These are phyloP conservation scores for Epsilonema sp. DNA, from an alignment of 2,888 invertebrate species.

Conservation along the genomic window DNA sequence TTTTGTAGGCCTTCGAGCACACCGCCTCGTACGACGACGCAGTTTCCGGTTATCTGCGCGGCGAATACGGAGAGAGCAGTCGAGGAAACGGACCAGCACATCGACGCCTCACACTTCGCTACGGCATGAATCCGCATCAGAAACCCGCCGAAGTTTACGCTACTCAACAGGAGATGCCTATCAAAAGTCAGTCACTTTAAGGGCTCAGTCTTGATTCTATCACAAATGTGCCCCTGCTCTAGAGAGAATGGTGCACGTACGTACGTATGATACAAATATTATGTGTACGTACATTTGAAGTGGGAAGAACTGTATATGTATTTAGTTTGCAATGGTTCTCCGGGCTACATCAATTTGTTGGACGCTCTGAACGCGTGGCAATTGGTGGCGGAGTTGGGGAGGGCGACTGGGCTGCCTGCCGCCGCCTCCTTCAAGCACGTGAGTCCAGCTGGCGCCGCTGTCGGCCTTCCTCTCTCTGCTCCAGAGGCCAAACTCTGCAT, in stretches of 20 bases:
- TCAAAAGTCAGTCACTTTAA: too few relatives aligned
- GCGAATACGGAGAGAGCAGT: slow-evolving; percentile 52
- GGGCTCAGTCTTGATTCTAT: too few relatives aligned
- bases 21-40: slow-evolving; percentile 82
- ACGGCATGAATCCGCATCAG: slow-evolving; percentile 95
- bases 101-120: slow-evolving; percentile 56
- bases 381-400: slow-evolving; percentile 64
- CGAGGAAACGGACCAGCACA: not conserved
- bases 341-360: slow-evolving; percentile 89
- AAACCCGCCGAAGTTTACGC: slow-evolving; percentile 82
- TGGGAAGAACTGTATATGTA: slow-evolving; percentile 8
- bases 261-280: not conserved
- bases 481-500: slow-evolving; percentile 70
- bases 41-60: slow-evolving; percentile 83
- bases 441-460: slow-evolving; percentile 81
- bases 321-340: slow-evolving; percentile 69
- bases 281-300: not conserved
- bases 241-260: not conserved
- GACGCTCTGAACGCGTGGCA: slow-evolving; percentile 96
- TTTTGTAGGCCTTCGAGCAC: slow-evolving; percentile 71
- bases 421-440: slow-evolving; percentile 96
- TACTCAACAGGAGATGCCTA: slow-evolving; percentile 48
- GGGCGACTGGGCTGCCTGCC: slow-evolving; percentile 51
- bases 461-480: slow-evolving; percentile 53
- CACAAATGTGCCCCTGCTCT: too few relatives aligned